Evolutionary conservation across 1,140 invertebrate genomes (phyloP), one percentile per base, ranked within the genome.

Genomic region (Monochamus saltuarius): DNA sequence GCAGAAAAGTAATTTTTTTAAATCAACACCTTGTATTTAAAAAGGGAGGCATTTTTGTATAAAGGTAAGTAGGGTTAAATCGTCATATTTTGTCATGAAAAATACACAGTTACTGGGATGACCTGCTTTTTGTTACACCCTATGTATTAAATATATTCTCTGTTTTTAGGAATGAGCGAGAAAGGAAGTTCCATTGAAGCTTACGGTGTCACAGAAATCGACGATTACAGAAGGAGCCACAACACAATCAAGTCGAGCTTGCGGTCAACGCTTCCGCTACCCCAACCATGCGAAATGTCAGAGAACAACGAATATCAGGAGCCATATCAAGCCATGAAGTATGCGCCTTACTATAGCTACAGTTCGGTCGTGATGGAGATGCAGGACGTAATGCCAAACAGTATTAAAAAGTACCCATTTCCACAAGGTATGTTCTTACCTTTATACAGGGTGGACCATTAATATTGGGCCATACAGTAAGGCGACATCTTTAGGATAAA

Each of bases 281-380:
- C 81, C 19, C 81, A 84, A 53, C 77, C 78, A 49, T 78, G 78
- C 19, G 67, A 72, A 46, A 69, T 80, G 49, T 78, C 80, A 59
- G 89, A 89, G 75, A 81, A 84, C 38, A 87, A 89, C 70, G 87
- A 89, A 69, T 90, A 90, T 76, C 88, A 90, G 71, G 89, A 90
- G 75, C 89, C 89, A 7, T 90, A 89, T 75, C 88, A 90, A 72
- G 87, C 87, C 0, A 78, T 89, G 51, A 87, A 87, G 67, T 89
- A 87, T 70, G 85, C 88, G 1, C 88, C 88, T 1, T 90, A 89
- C 72, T 90, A 89, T 71, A 88, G 86, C 69, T 90, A 90, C 75
- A 89, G 87, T 70, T 87, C 87, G 8, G 86, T 90, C 17, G 82
- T 89, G 67, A 84, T 89, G 79, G 87, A 89, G 75, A 88, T 89